Conservation (phyloP, 2,888 invertebrate genomes). For the Hymenopus coronatus region DNA sequence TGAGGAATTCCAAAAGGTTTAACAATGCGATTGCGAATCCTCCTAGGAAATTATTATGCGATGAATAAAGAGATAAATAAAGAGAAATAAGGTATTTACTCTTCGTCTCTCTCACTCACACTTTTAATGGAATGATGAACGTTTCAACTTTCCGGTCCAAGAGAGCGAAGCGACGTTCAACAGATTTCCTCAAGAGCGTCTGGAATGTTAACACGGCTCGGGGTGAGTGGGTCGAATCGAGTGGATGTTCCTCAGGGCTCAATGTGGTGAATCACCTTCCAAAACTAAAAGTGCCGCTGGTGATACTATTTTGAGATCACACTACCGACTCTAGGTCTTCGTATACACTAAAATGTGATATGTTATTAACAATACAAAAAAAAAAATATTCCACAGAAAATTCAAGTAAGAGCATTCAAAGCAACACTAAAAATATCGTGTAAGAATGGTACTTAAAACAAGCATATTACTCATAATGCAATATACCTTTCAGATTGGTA, state of each 20-base stretch:
- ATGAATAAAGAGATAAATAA: not conserved
- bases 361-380: too few species aligned
- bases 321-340: too few species aligned
- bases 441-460: too few species aligned
- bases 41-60: not conserved
- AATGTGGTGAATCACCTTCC: not conserved
- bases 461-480: too few species aligned
- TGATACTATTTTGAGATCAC: too few species aligned
- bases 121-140: not conserved
- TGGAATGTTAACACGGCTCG: not conserved
- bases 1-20: not conserved
- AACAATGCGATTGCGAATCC: not conserved
- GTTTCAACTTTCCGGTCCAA: not conserved
- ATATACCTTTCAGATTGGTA: too few species aligned
- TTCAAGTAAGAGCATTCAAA: too few species aligned
- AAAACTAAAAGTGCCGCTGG: not conserved
- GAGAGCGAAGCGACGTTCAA: not conserved
- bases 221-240: too few species aligned
- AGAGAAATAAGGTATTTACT: not conserved
- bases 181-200: not conserved
- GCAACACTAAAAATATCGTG: too few species aligned
- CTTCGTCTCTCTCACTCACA: not conserved
- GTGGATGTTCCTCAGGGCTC: not conserved
- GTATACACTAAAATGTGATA: too few species aligned
- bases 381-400: too few species aligned